Evolutionary conservation across 1,140 invertebrate species (phyloP).

Genomic region (Anoplolepis gracilipes): DNA sequence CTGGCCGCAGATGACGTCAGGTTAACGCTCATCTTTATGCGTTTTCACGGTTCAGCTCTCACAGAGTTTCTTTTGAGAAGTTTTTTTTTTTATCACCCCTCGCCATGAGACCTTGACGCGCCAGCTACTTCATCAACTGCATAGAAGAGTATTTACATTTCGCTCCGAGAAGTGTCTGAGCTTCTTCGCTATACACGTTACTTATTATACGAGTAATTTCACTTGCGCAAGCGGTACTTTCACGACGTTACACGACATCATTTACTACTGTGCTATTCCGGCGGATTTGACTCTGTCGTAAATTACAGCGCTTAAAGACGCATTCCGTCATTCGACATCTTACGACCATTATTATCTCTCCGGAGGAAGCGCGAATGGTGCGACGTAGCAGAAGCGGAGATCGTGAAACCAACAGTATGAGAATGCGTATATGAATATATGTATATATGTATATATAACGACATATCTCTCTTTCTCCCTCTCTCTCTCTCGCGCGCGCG

Average conservation of each 20-base stretch:
- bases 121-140: slow-evolving; percentile 43
- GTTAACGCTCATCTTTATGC: slow-evolving; percentile 59
- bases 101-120: slow-evolving; percentile 2
- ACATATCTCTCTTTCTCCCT: background rate
- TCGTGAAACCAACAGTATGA: slow-evolving; percentile 5
- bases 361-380: background rate
- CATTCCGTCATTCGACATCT: slow-evolving; percentile 19
- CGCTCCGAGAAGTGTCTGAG: slow-evolving; percentile 17
- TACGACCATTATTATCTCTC: slow-evolving; percentile 19
- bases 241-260: slow-evolving; percentile 5
- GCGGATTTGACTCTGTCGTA: slow-evolving; percentile 35
- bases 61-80: slow-evolving; percentile 47
- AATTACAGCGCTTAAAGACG: slow-evolving; percentile 50
- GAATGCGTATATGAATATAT: background rate
- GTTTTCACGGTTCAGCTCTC: slow-evolving; percentile 55
- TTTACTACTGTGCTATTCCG: slow-evolving; percentile 32
- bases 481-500: too few relatives aligned
- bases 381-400: background rate
- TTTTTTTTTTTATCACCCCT: slow-evolving; percentile 23
- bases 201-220: slow-evolving; percentile 58
- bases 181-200: slow-evolving; percentile 17
- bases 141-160: slow-evolving; percentile 44
- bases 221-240: slow-evolving; percentile 18
- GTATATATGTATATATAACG: background rate
- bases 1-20: slow-evolving; percentile 48